Percentiles rank a stretch among this genome's conserved stretches.
Evolutionary conservation across 2,888 invertebrate species (phyloP).

Genomic region (Diplolepis rosae): DNA sequence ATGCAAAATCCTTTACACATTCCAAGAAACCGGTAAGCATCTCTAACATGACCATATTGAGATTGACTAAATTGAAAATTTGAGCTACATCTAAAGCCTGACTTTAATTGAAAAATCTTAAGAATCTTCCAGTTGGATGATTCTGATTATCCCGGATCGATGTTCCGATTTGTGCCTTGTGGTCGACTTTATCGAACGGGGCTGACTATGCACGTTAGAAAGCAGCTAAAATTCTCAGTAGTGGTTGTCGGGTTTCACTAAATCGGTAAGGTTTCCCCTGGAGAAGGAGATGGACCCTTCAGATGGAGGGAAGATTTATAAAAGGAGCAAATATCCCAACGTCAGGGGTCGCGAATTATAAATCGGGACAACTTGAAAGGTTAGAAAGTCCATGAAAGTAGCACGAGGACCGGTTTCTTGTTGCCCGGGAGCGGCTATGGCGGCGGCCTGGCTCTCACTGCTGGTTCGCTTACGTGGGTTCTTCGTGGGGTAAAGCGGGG

Average conservation of each 20-base stretch:
- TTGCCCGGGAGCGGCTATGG: slow-evolving; percentile 72
- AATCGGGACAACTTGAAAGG: slow-evolving; percentile 11
- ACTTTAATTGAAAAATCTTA: not conserved
- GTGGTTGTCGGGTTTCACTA: not conserved
- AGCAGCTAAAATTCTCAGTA: slow-evolving; percentile 8
- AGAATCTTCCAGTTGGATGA: not conserved
- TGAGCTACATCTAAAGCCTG: not conserved
- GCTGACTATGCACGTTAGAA: slow-evolving; percentile 15
- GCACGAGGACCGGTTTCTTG: slow-evolving; percentile 41
- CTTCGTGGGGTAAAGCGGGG: slow-evolving; percentile 41
- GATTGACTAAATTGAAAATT: not conserved
- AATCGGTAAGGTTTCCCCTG: not conserved
- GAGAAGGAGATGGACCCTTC: not conserved
- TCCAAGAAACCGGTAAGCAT: slow-evolving; percentile 1
- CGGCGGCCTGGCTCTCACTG: slow-evolving; percentile 73
- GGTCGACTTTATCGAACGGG: slow-evolving; percentile 17
- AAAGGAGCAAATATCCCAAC: not conserved
- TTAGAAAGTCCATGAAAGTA: slow-evolving; percentile 23
- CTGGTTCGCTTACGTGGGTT: slow-evolving; percentile 49
- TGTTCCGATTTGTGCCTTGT: slow-evolving; percentile 18
- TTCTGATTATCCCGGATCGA: not conserved
- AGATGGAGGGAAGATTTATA: not conserved
- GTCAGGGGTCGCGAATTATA: slow-evolving; percentile 1
- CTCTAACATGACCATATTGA: not conserved
- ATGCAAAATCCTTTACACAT: not conserved